phyloP scores from a whole-genome alignment of 2,888 invertebrate species.

The Eristalis arbustorum region DNA sequence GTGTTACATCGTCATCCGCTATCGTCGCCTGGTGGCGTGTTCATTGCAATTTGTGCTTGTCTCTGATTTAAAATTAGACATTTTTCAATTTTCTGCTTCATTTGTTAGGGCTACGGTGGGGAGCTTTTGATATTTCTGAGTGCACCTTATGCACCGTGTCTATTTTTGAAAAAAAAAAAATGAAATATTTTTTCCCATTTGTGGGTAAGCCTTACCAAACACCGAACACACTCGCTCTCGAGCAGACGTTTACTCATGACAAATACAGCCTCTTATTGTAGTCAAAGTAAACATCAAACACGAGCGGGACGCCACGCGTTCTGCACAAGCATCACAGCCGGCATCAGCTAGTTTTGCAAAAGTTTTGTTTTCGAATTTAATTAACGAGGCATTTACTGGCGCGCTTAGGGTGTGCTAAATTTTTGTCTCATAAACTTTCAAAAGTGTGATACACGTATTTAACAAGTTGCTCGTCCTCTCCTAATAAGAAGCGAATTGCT shows the following conservation, averaged over 20 bases:
- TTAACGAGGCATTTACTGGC: background rate
- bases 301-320: background rate
- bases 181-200: background rate
- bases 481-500: background rate
- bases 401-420: background rate
- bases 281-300: background rate
- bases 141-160: background rate
- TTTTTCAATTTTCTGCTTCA: background rate
- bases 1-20: slow-evolving; percentile 1
- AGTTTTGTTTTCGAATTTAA: background rate
- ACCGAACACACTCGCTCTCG: background rate
- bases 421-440: background rate
- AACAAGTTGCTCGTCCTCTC: background rate
- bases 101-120: background rate
- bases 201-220: background rate
- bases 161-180: background rate
- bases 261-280: background rate
- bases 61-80: background rate
- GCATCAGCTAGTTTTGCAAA: background rate
- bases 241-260: background rate
- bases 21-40: background rate
- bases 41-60: background rate
- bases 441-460: background rate
- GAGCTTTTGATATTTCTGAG: background rate
- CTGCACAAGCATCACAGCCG: background rate